Conservation (phyloP, 2,888 invertebrate species). For the Morinoia aosen region DNA sequence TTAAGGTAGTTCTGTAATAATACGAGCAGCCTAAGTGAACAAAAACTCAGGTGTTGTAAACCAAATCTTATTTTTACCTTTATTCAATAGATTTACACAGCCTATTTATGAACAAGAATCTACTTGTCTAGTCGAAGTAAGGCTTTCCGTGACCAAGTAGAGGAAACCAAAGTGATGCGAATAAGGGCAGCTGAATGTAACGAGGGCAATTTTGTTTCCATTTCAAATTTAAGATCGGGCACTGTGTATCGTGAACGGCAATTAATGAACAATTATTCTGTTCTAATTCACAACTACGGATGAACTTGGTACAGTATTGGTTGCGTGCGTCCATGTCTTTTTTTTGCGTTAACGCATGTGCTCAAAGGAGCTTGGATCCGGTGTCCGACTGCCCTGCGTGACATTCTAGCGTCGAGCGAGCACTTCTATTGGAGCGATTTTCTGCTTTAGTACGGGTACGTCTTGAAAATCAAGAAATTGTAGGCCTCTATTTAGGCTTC, state of each 20-base stretch:
- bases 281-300: neutral
- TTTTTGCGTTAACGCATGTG: neutral
- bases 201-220: neutral
- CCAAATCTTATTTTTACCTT: neutral
- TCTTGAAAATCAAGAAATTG: neutral
- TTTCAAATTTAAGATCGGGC: neutral
- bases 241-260: neutral
- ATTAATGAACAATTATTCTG: neutral
- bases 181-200: neutral
- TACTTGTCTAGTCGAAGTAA: neutral
- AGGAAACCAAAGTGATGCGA: neutral
- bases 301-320: neutral
- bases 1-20: neutral
- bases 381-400: neutral
- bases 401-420: neutral
- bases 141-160: neutral
- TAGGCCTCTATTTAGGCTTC: neutral
- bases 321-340: neutral
- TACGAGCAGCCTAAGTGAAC: neutral
- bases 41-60: neutral
- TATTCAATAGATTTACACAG: neutral
- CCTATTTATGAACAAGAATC: neutral
- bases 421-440: neutral
- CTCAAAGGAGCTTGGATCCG: neutral
- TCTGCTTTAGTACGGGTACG: neutral